Evolutionary conservation across 2,797 vertebrate genomes (phyloP).

Genomic region (Triplophysa bombifrons): DNA sequence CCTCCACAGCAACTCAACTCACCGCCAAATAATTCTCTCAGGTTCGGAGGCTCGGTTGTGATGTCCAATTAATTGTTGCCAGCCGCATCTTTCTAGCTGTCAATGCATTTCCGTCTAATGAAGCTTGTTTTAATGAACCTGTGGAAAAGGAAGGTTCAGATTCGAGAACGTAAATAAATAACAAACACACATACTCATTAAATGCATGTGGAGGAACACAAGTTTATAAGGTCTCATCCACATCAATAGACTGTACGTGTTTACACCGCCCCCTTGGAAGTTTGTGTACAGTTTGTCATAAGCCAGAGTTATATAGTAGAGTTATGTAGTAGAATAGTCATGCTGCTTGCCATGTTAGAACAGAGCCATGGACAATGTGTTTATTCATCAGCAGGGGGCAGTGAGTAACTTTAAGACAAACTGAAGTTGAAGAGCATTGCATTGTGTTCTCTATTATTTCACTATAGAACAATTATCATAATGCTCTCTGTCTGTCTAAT

Average conservation of each 20-base stretch:
- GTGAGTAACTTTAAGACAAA: slow-evolving; percentile 53
- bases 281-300: slow-evolving; percentile 40
- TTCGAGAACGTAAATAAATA: slow-evolving; percentile 30
- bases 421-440: neutral
- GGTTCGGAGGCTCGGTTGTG: slow-evolving; percentile 43
- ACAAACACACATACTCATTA: slow-evolving; percentile 48
- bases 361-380: slow-evolving; percentile 10
- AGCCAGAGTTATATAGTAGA: neutral
- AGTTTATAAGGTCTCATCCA: slow-evolving; percentile 47
- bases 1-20: slow-evolving; percentile 48
- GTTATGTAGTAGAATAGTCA: neutral
- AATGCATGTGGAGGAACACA: slow-evolving; percentile 39
- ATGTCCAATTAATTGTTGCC: slow-evolving; percentile 59
- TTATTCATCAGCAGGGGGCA: slow-evolving; percentile 57
- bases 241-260: slow-evolving; percentile 23
- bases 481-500: neutral
- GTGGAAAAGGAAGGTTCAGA: slow-evolving; percentile 39
- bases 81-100: slow-evolving; percentile 48
- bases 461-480: neutral
- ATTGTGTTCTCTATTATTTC: neutral
- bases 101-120: slow-evolving; percentile 56
- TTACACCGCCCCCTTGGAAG: slow-evolving; percentile 30
- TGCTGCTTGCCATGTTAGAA: neutral
- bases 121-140: slow-evolving; percentile 57
- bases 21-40: slow-evolving; percentile 48